A percentile compares a stretch with the other conserved stretches of the same genome.
These are phyloP conservation scores for Oedothorax gibbosus DNA, from an alignment of 1,140 invertebrate genomes.

Conservation along the genomic window DNA sequence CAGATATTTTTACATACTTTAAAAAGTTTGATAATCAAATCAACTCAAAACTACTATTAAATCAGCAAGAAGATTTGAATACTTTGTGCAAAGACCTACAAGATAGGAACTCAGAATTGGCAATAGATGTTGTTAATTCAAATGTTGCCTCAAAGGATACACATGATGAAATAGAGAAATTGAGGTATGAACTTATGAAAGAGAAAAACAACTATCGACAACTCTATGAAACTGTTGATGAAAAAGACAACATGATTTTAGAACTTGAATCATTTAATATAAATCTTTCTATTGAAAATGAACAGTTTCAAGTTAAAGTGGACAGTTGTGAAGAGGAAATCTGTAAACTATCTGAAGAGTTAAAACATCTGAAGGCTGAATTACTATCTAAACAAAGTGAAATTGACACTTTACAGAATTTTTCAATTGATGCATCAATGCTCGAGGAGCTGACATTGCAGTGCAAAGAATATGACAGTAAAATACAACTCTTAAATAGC, in stretches of 20 bases:
- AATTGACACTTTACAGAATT: not conserved
- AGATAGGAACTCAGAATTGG: slow-evolving; percentile 5
- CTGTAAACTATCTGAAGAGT: not conserved
- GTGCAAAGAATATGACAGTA: slow-evolving; percentile 8
- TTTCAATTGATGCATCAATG: not conserved
- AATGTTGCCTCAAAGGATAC: not conserved
- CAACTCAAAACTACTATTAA: not conserved
- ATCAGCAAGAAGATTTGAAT: not conserved
- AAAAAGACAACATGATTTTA: not conserved
- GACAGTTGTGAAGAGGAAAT: slow-evolving; percentile 2
- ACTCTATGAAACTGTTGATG: not conserved
- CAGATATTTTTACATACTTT: not conserved
- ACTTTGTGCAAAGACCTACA: not conserved
- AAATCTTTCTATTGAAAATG: not conserved
- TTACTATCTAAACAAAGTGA: slow-evolving; percentile 7
- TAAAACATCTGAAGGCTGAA: not conserved
- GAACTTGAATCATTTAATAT: not conserved
- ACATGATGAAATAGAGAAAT: not conserved
- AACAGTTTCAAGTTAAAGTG: not conserved
- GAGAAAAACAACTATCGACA: not conserved
- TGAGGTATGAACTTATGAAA: not conserved
- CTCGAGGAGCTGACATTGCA: not conserved
- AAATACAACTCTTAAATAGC: slow-evolving; percentile 24
- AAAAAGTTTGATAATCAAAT: not conserved
- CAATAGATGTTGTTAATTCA: not conserved